Conservation (phyloP, 1,140 invertebrate genomes). For the Ephestia elutella region DNA sequence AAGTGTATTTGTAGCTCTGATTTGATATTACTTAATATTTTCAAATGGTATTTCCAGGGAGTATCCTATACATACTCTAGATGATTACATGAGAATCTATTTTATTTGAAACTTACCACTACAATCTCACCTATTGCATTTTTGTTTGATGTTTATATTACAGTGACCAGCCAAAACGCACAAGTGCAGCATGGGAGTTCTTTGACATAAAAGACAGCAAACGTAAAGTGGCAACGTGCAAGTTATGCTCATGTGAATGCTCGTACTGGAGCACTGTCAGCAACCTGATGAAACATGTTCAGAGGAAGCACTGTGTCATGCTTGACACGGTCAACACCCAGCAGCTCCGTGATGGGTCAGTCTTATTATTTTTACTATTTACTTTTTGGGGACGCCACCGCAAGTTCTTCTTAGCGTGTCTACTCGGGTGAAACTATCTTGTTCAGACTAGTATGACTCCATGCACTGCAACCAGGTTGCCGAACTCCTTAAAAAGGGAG, state of each 20-base stretch:
- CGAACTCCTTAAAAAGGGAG: too few species aligned
- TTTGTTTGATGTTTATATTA: background rate
- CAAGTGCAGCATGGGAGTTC: slow-evolving; percentile 14
- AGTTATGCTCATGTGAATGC: slow-evolving; percentile 9
- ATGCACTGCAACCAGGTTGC: too few species aligned
- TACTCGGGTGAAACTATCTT: too few species aligned
- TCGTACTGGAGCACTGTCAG: slow-evolving; percentile 16
- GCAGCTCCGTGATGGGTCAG: background rate
- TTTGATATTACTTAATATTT: background rate
- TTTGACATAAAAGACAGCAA: slow-evolving; percentile 12
- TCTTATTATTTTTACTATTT: background rate
- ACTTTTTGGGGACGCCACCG: too few species aligned
- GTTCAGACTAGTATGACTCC: too few species aligned
- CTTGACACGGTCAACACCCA: background rate
- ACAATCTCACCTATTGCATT: too few species aligned
- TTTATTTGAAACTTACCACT: too few species aligned
- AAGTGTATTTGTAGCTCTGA: too few species aligned
- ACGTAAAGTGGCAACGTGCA: slow-evolving; percentile 12
- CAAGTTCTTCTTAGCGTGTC: too few species aligned
- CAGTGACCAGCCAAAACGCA: background rate
- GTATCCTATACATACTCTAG: too few species aligned
- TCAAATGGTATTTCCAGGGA: too few species aligned
- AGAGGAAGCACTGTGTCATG: slow-evolving; percentile 11
- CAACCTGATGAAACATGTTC: slow-evolving; percentile 20
- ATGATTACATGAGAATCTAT: too few species aligned